Evolutionary conservation across 1,140 invertebrate genomes (phyloP), one percentile per base, ranked within the genome.

Genomic region (Aethina tumida): DNA sequence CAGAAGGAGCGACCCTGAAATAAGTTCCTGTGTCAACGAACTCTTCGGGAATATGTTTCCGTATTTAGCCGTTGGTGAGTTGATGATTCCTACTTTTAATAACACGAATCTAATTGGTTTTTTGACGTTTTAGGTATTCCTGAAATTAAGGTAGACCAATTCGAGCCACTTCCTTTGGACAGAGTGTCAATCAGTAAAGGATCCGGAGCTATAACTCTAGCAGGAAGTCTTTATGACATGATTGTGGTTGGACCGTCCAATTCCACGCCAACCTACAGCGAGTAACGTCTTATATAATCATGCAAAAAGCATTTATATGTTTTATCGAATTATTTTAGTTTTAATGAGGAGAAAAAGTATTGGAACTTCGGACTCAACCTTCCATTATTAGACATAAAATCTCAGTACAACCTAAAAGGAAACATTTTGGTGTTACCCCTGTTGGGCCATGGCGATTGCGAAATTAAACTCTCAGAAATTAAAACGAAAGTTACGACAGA

Each of bases 361-460:
- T 47, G 70, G 16, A 64, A 67, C 41, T 70, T 73, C 26, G 68
- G 68, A 19, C 53, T 73, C 6, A 57, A 66, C 37, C 55, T 74
- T 8, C 70, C 71, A 2, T 43, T 59, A 1, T 58, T 74, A 13
- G 62, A 64, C 4, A 68, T 73, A 5, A 64, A 64, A 39, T 61
- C 70, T 5, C 63, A 66, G 39, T 74, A 74, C 41, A 68, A 72
- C 52, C 51, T 74, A 2, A 71, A 69, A 45, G 71, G 71, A 12
- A 69, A 73, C 39, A 69, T 74, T 17, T 45, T 74, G n/a, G 48
- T 74, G 3, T 43, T 74, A 9, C 71, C 71, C 1, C 41, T 74
- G 9, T 55, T 72, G 3, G 71, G 71, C 10, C 62, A 61, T 27
- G 71, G 71, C 2, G 60, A 66, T 35, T 67, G 68, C 21, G 63